Evolutionary conservation across 2,113 vertebrate species (phyloP), one percentile per base, ranked within the genome.

Genomic region (Australoheros scitulus): DNA sequence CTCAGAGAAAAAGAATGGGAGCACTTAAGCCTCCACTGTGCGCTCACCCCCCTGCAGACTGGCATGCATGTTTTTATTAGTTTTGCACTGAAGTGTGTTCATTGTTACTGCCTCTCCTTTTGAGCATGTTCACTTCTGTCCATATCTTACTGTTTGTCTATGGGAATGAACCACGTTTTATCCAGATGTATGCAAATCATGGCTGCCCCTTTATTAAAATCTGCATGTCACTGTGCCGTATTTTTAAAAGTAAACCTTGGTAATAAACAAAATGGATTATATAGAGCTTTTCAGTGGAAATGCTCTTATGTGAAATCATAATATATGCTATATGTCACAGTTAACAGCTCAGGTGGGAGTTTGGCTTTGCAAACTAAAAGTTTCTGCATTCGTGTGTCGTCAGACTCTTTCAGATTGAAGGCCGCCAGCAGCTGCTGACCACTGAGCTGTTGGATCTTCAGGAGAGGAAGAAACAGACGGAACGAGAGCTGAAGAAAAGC

Each of bases 341-440:
- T 11, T 41, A 11, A 10, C 38, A 41, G 38, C 8, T 41, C 38
- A 41, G 38, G 9, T 41, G 38, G 10, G 11, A 41, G 38, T 41
- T 41, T 20, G 3, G 1, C 10, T 60, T 20, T 14, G 20, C 3
- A 13, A 75, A 47, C 24, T 29, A 11, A 68, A 57, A 24, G 18
- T 64, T 26, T 85, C 3, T 80, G 6, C 26, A 0, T 86, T 8
- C 84, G 13, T 93, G 61, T 91, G 68, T 88, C 61, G 6, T 82
- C 87, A 95, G 94, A 77, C 89, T 92, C 47, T 64, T 43, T 52
- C 87, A 87, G 38, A 84, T 94, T 26, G 59, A 83, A 63, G 75
- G 77, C 13, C 89, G 81, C n/a, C 90, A 43, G 50, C 90, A 88
- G 77, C 83, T 77, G 64, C 61, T 94, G 83, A 81, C 41, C 78